Base-by-base conservation (phyloP, 1,140 invertebrate species). In the Propsilocerus akamusi region DNA sequence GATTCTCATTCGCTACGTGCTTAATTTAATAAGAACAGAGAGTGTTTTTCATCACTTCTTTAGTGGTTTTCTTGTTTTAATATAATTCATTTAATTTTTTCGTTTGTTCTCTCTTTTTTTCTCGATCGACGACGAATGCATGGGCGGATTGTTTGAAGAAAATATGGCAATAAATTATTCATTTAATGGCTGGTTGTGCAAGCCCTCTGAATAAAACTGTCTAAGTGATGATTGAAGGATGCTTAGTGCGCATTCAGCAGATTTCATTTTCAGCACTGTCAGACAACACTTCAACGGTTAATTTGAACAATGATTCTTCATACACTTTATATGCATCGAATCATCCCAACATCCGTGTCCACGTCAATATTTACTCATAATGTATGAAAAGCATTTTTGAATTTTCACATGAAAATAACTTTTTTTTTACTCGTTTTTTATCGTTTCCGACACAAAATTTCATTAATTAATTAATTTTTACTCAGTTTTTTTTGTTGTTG, bases 321-420 rank as follows among this genome's bases (percentile, higher is more conserved):
- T 3, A n/a, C 28, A 11, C 6, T 30, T 30, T 30, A 30, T 30
- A 10, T 12, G 14, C 28, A 7, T 12, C 14, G 14, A 3, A 12
- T 30, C 14, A n/a, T 30, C 14, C 6, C 6, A 12, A 7, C 14
- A 4, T 30, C 7, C 11, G 14, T 30, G 6, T 7, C 28, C 14
- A 30, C 14, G 10, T 41, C 17, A 41, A 20, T 41, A 41, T 41
- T 20, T 41, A 41, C 34, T 41, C 34, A 41, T 41, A 41, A 41
- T 41, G 22, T 41, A 41, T 41, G 34, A 41, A 41, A 17, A 41
- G 6, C 4, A 14, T 20, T 41, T 20, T 41, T 20, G 22, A 30
- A 41, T 41, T 41, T 41, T 41, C 34, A 41, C 34, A 41, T 17
- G 34, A 41, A 41, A 41, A 41, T 41, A 41, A 30, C n/a, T 30